Evolutionary conservation across 2,888 invertebrate genomes (phyloP).

Genomic region (Chrysodeixis includens): DNA sequence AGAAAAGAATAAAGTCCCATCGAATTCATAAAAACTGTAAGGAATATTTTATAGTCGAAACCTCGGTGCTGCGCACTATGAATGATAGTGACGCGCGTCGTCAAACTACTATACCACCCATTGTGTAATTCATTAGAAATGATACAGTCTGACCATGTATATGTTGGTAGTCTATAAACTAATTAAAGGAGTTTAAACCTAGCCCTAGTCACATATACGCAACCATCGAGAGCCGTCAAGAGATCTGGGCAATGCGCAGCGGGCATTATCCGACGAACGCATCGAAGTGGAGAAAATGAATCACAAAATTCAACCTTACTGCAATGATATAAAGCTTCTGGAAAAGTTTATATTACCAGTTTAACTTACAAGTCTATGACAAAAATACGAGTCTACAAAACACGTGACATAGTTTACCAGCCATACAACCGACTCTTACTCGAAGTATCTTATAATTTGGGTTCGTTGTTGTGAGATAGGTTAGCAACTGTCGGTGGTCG

Average conservation of each 20-base stretch:
- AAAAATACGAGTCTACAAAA: constrained; percentile 37
- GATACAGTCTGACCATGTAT: constrained; percentile 27
- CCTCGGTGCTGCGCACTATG: constrained; percentile 27
- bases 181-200: constrained; percentile 21
- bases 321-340: background rate
- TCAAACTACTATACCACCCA: constrained; percentile 10
- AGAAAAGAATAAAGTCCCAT: constrained; percentile 67
- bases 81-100: constrained; percentile 22
- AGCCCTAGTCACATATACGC: constrained; percentile 33
- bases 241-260: too few relatives aligned
- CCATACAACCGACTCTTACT: constrained; percentile 34
- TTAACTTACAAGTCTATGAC: background rate
- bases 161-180: background rate
- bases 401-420: constrained; percentile 38
- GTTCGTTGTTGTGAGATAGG: constrained; percentile 64
- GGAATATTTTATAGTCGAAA: constrained; percentile 41
- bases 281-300: background rate
- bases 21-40: constrained; percentile 59
- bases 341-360: background rate
- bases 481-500: constrained; percentile 66
- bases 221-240: constrained; percentile 29
- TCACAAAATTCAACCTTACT: background rate
- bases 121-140: constrained; percentile 36
- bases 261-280: too few relatives aligned
- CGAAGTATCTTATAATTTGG: constrained; percentile 5